These are phyloP conservation scores for Amiota mariae DNA, from an alignment of 2,888 invertebrate species.

Conservation along the genomic window DNA sequence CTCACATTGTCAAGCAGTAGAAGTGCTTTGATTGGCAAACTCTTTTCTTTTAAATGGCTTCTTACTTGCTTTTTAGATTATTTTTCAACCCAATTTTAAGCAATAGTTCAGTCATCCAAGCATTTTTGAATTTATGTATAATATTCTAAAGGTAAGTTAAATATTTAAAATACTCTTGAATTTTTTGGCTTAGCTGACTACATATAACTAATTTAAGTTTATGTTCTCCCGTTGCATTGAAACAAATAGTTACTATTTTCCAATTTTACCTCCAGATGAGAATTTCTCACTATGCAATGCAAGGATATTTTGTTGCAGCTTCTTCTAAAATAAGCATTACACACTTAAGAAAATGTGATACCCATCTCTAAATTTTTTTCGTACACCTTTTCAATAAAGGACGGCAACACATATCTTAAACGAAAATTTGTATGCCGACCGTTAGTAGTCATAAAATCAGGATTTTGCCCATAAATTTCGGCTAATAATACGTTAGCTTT, in stretches of 20 bases:
- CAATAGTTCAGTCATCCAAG: constrained; percentile 1
- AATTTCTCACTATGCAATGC: background rate
- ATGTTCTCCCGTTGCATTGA: too few species aligned
- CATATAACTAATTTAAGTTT: background rate
- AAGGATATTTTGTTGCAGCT: background rate
- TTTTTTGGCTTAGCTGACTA: background rate
- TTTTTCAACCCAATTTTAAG: background rate
- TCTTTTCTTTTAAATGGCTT: background rate
- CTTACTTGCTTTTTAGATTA: too few species aligned
- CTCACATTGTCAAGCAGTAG: background rate
- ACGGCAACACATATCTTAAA: background rate
- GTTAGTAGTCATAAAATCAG: background rate
- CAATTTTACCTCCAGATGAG: too few species aligned
- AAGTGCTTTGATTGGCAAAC: background rate
- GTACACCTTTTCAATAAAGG: background rate
- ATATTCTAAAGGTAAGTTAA: background rate
- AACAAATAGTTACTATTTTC: too few species aligned
- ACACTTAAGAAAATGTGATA: too few species aligned
- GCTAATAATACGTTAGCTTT: too few species aligned
- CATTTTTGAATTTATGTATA: background rate
- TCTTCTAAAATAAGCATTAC: too few species aligned
- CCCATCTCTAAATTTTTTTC: too few species aligned
- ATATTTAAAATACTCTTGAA: background rate
- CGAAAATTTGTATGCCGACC: background rate
- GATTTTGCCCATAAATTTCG: background rate